A percentile compares a stretch with the other conserved stretches of the same genome.
Conservation (phyloP, 2,888 invertebrate species). For the Dryocosmus kuriphilus region DNA sequence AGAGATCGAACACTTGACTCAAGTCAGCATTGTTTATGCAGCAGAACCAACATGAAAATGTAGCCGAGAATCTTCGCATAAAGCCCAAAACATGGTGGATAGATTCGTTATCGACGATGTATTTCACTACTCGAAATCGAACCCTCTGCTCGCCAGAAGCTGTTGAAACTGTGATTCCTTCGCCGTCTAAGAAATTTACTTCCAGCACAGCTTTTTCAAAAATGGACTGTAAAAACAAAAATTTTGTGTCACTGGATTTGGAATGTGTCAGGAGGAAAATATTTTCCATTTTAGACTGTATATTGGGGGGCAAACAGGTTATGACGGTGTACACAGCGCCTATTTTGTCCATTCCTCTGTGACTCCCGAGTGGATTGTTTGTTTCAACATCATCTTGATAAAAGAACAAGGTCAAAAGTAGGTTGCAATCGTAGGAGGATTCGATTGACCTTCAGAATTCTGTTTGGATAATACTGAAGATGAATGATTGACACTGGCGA, state of each 20-base stretch:
- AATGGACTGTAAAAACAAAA: conserved; percentile 39
- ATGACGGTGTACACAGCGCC: no score
- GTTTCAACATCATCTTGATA: no score
- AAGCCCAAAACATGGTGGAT: conserved; percentile 45
- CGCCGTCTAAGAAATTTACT: conserved; percentile 41
- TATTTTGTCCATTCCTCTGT: no score
- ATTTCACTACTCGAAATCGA: conserved; percentile 44
- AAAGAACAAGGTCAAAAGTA: no score
- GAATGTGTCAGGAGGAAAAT: no score
- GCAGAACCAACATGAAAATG: conserved; percentile 46
- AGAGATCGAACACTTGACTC: conserved; percentile 27
- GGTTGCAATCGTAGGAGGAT: no score
- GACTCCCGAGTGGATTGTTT: no score
- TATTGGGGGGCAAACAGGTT: conserved; percentile 46
- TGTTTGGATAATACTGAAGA: no score
- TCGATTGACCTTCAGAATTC: no score
- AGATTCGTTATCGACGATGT: conserved; percentile 48
- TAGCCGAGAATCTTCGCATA: conserved; percentile 48
- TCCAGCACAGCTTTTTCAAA: no score
- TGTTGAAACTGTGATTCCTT: conserved; percentile 42
- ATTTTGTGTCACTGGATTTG: no score
- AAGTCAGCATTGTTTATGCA: conserved; percentile 32
- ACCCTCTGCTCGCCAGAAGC: conserved; percentile 35
- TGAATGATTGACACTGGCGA: neutral
- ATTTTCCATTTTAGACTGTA: no score